Conservation (phyloP, 2,888 invertebrate genomes). For the Ditula angustiorana region DNA sequence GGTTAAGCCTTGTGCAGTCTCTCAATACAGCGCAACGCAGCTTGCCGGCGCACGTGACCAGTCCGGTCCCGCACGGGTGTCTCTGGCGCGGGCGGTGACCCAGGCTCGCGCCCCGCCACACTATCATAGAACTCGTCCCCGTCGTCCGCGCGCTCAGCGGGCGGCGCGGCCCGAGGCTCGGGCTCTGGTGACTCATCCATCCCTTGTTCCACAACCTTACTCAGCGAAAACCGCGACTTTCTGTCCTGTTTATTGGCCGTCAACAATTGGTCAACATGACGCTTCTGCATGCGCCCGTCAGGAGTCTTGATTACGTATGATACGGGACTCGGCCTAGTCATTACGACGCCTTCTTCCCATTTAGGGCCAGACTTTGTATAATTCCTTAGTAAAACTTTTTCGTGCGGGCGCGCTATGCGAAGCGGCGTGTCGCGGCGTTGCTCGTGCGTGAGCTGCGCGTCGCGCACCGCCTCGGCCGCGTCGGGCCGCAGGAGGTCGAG, state of each 20-base stretch:
- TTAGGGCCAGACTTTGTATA: not conserved
- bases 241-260: not conserved
- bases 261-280: not conserved
- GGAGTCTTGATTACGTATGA: not conserved
- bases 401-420: not conserved
- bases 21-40: conserved; percentile 1
- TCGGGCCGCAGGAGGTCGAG: conserved; percentile 34
- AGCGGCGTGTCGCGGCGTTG: not conserved
- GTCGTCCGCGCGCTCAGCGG: not conserved
- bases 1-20: not conserved
- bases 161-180: not conserved
- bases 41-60: not conserved
- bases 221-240: not conserved
- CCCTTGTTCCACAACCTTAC: not conserved
- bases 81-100: not conserved
- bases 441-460: not conserved
- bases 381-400: not conserved
- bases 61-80: not conserved
- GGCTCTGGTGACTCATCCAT: conserved; percentile 48
- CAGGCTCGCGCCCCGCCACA: conserved; percentile 38
- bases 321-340: not conserved
- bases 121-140: conserved; percentile 2
- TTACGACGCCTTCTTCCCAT: not conserved
- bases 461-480: not conserved
- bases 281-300: not conserved